Conservation (phyloP, 2,797 vertebrate genomes). For the Clarias fuscus region DNA sequence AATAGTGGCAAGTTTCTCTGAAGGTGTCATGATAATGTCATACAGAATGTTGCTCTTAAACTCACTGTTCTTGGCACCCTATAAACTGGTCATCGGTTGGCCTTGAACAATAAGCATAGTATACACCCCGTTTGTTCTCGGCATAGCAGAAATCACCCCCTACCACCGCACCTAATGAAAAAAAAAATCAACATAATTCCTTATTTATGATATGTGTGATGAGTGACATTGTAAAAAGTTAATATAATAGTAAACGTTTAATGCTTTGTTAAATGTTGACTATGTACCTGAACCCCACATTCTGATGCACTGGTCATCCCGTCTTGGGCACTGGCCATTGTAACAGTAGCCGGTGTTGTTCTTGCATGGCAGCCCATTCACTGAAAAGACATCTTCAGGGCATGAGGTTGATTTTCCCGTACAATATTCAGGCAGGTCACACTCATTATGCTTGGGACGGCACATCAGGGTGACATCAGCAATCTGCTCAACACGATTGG, state of each 20-base stretch:
- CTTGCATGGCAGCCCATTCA: conserved; percentile 83
- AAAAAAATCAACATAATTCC: not conserved
- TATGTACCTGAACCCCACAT: conserved; percentile 79
- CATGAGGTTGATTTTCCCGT: conserved; percentile 75
- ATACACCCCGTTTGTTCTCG: conserved; percentile 70
- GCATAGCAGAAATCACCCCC: conserved; percentile 71
- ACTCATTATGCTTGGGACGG: conserved; percentile 74
- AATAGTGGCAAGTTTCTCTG: not conserved
- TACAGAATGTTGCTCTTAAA: not conserved
- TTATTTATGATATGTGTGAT: not conserved
- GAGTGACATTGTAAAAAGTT: too few species aligned
- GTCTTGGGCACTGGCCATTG: conserved; percentile 83
- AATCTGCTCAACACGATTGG: conserved; percentile 69
- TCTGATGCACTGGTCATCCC: conserved; percentile 74
- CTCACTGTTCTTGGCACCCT: conserved; percentile 78
- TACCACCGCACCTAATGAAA: conserved; percentile 66
- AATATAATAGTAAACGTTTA: not conserved
- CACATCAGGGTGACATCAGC: conserved; percentile 70
- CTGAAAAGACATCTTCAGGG: conserved; percentile 76
- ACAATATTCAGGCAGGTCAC: conserved; percentile 88
- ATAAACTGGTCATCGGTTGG: conserved; percentile 48
- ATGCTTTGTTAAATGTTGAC: not conserved
- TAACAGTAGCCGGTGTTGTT: conserved; percentile 77
- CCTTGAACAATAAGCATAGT: conserved; percentile 78
- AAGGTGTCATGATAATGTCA: too few species aligned